Conservation (phyloP, 2,888 invertebrate genomes). For the Epiblema foenella region DNA sequence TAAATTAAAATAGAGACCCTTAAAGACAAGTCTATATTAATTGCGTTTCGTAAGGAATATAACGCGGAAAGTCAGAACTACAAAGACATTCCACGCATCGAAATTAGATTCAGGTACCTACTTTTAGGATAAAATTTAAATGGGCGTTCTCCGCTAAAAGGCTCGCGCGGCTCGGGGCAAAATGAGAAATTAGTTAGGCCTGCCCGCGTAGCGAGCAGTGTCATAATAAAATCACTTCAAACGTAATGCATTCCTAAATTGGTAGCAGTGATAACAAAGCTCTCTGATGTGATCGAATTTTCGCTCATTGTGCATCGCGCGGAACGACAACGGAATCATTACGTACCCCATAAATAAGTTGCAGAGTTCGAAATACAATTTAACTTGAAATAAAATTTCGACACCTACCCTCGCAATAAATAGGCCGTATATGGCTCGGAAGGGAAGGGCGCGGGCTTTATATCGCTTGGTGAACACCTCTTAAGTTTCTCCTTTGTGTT, state of each 20-base stretch:
- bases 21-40: constrained; percentile 45
- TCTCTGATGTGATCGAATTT: constrained; percentile 62
- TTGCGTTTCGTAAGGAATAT: constrained; percentile 33
- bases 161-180: constrained; percentile 23
- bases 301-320: constrained; percentile 30
- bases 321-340: constrained; percentile 23
- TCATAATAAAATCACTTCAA: constrained; percentile 54
- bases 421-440: constrained; percentile 74
- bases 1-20: constrained; percentile 67
- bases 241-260: constrained; percentile 68
- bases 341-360: constrained; percentile 58
- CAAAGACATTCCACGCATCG: constrained; percentile 43
- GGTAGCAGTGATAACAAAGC: constrained; percentile 68
- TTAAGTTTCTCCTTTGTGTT: constrained; percentile 72
- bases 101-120: constrained; percentile 41
- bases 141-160: constrained; percentile 12
- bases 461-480: constrained; percentile 68
- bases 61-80: constrained; percentile 24
- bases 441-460: constrained; percentile 65
- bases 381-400: constrained; percentile 83
- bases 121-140: constrained; percentile 34
- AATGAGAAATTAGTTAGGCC: constrained; percentile 31
- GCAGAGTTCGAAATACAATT: constrained; percentile 79
- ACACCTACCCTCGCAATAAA: constrained; percentile 71
- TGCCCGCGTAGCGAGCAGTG: constrained; percentile 16